phyloP scores from a whole-genome alignment of 1,140 invertebrate genomes.

The Drosophila kurseongensis region DNA sequence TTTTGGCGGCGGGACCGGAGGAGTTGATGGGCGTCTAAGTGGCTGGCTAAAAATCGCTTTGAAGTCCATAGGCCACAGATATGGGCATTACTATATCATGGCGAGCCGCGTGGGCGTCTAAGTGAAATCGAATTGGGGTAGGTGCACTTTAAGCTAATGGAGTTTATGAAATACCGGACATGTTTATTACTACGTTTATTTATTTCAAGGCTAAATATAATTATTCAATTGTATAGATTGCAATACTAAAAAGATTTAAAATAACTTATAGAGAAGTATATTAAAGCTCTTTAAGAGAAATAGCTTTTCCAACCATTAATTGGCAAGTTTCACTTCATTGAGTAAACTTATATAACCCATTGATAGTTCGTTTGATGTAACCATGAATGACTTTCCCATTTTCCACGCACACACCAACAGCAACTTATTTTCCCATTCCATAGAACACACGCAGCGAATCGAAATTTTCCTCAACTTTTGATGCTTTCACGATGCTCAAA shows the following conservation, averaged over 20 bases:
- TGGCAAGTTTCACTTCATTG: too few species aligned
- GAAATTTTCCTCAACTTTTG: conserved; percentile 32
- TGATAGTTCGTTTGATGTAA: conserved; percentile 16
- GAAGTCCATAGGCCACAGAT: conserved; percentile 25
- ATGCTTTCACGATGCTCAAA: conserved; percentile 55
- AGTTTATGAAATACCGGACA: not conserved
- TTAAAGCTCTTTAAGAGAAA: too few species aligned
- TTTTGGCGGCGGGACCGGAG: not conserved
- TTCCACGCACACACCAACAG: conserved; percentile 27
- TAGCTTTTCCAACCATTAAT: too few species aligned
- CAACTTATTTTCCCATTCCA: conserved; percentile 46
- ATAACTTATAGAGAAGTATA: too few species aligned
- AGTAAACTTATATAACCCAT: conserved; percentile 6
- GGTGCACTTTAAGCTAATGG: conserved; percentile 28
- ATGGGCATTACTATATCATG: conserved; percentile 13
- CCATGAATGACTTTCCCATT: conserved; percentile 63
- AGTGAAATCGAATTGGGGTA: conserved; percentile 53
- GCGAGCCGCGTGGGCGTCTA: conserved; percentile 42
- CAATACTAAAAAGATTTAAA: too few species aligned
- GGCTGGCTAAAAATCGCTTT: conserved; percentile 45
- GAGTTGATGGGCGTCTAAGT: conserved; percentile 51
- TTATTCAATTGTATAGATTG: too few species aligned
- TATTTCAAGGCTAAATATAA: too few species aligned
- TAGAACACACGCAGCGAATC: conserved; percentile 56
- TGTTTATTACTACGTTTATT: not conserved